Percentiles rank a stretch among this genome's conserved stretches.
These are phyloP conservation scores for Epinephelus awoara DNA, from an alignment of 2,797 vertebrate species.

Conservation along the genomic window DNA sequence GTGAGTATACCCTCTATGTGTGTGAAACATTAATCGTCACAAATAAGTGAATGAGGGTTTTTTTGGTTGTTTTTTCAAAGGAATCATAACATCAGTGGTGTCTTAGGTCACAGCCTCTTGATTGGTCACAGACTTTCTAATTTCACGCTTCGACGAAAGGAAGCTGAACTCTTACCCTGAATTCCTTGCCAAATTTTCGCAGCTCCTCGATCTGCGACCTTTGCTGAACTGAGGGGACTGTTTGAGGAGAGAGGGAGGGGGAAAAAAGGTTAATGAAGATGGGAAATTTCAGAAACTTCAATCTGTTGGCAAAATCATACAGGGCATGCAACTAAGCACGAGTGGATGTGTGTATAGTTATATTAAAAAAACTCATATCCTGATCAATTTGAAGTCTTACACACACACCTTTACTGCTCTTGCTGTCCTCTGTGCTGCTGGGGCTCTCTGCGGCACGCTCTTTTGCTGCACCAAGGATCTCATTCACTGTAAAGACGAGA, in stretches of 20 bases:
- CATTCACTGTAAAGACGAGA: slow-evolving; percentile 77
- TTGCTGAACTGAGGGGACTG: slow-evolving; percentile 88
- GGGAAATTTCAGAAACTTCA: neutral
- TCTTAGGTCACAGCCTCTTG: slow-evolving; percentile 17
- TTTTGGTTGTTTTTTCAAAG: too few species aligned
- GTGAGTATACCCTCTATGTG: neutral
- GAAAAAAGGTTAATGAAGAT: slow-evolving; percentile 33
- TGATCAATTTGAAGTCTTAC: neutral
- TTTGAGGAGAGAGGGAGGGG: neutral
- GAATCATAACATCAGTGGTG: neutral
- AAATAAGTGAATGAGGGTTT: neutral
- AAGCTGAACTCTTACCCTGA: slow-evolving; percentile 87
- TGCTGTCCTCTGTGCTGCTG: slow-evolving; percentile 76
- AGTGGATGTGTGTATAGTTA: neutral
- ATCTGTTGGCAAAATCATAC: slow-evolving; percentile 1
- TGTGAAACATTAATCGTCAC: neutral
- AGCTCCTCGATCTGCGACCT: slow-evolving; percentile 91
- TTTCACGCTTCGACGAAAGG: slow-evolving; percentile 42
- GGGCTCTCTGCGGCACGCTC: slow-evolving; percentile 77
- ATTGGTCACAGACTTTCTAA: slow-evolving; percentile 41
- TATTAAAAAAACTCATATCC: too few species aligned
- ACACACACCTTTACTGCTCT: slow-evolving; percentile 78
- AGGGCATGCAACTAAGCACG: neutral
- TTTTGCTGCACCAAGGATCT: slow-evolving; percentile 79
- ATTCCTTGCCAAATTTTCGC: slow-evolving; percentile 91